Evolutionary conservation across 2,113 vertebrate species (phyloP).

Genomic region (Carettochelys insculpta): DNA sequence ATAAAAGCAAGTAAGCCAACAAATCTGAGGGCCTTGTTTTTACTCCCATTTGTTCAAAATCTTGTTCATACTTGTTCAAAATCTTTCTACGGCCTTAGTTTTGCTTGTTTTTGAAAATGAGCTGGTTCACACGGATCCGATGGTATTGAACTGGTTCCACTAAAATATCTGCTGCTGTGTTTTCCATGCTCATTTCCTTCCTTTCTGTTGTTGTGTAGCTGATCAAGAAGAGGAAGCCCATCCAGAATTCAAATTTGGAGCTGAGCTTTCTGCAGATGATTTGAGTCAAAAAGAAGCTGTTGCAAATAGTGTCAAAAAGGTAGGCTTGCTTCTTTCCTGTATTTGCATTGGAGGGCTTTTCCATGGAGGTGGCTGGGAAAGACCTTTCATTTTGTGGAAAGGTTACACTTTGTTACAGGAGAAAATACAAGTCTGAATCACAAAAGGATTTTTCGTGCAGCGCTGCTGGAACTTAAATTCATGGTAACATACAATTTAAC

Average conservation of each 20-base stretch:
- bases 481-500: neutral
- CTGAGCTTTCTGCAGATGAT: constrained; percentile 86
- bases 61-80: neutral
- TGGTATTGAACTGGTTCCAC: neutral
- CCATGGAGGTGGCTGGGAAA: neutral
- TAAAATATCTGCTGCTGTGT: neutral
- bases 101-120: neutral
- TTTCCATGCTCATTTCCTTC: constrained; percentile 11
- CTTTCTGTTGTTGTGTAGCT: constrained; percentile 51
- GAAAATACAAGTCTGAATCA: neutral
- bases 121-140: neutral
- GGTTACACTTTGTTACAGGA: neutral
- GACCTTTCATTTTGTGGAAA: neutral
- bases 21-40: neutral
- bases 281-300: constrained; percentile 85
- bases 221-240: constrained; percentile 92
- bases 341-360: neutral
- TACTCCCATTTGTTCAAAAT: neutral
- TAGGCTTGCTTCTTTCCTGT: constrained; percentile 48
- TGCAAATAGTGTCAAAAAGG: constrained; percentile 91
- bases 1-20: neutral
- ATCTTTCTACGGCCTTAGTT: neutral
- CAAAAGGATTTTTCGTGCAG: neutral
- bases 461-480: neutral
- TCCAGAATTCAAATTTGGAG: constrained; percentile 89